Evolutionary conservation across 2,113 vertebrate genomes (phyloP), one percentile per base, ranked within the genome.

Genomic region (Corythoichthys intestinalis): DNA sequence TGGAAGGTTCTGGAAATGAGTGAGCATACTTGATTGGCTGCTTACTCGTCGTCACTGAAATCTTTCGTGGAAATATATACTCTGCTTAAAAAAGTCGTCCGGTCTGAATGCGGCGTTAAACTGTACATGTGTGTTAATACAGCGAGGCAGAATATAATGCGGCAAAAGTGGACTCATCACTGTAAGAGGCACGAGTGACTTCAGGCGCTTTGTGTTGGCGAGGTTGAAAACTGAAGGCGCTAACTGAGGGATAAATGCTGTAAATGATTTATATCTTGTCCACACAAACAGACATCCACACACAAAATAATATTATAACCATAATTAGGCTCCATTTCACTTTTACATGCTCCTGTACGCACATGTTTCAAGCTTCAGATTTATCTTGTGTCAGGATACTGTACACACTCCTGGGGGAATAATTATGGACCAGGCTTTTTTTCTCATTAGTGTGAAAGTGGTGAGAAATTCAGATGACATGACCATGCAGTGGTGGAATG

Each of bases 391-490:
- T 46, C 41, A 7, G n/a, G 41, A 28, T 6, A 6, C 11, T 47
- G 3, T 46, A 28, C 60, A 62, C 37, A 60, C 14, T 87, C 89
- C 83, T 76, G 49, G 61, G 85, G 89, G 87, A 90, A 79, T 89
- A 86, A 89, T 90, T 89, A 89, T 67, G 64, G 76, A 67, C 69
- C 76, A 80, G 71, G 72, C 70, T 85, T 83, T 72, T 77, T 88
- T 72, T 79, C 89, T 90, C 84, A 86, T 90, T 89, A 89, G 78
- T 71, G 71, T 75, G 79, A 86, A 84, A 85, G 82, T 80, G 75
- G 71, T 82, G 68, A 77, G 67, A 83, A 82, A 68, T 67, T 71
- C 17, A 28, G 77, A 57, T 76, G 58, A 72, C 53, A 62, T 52
- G 52, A 60, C 28, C 20, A 67, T 8, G 4, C 67, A 12, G 20